phyloP scores from a whole-genome alignment of 2,888 invertebrate genomes.

The Parnassius mnemosyne region DNA sequence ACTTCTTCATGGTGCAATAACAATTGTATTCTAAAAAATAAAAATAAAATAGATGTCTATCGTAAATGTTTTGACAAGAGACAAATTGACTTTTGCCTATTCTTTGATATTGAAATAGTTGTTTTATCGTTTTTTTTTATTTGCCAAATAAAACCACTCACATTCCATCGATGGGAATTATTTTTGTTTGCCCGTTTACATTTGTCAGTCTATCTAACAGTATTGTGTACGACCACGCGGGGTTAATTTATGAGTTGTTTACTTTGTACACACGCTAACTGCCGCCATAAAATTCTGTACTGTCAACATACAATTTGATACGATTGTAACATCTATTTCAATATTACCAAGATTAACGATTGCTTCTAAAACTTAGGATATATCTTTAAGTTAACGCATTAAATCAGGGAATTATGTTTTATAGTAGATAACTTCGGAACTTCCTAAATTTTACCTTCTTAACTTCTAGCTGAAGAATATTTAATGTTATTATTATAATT shows the following conservation, averaged over 20 bases:
- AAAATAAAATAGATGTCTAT: too few species aligned
- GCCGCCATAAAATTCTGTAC: conserved; percentile 47
- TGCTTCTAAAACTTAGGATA: neutral
- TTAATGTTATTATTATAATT: too few species aligned
- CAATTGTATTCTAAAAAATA: too few species aligned
- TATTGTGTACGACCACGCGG: conserved; percentile 34
- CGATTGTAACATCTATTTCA: conserved; percentile 7
- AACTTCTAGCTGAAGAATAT: too few species aligned
- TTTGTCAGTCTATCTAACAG: conserved; percentile 43
- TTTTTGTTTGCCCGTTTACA: conserved; percentile 48
- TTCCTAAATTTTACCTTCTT: too few species aligned
- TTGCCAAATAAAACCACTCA: conserved; percentile 11
- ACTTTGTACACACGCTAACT: conserved; percentile 42
- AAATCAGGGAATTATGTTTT: neutral
- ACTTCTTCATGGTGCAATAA: too few species aligned
- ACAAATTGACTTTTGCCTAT: too few species aligned
- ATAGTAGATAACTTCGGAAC: too few species aligned
- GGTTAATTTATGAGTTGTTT: conserved; percentile 66
- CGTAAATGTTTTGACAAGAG: too few species aligned
- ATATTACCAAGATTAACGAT: conserved; percentile 3
- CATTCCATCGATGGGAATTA: conserved; percentile 3
- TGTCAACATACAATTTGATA: conserved; percentile 26
- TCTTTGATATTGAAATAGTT: too few species aligned
- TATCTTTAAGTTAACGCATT: neutral
- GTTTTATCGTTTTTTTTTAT: neutral